phyloP scores from a whole-genome alignment of 2,113 vertebrate species.

The Triplophysa tibetana region DNA sequence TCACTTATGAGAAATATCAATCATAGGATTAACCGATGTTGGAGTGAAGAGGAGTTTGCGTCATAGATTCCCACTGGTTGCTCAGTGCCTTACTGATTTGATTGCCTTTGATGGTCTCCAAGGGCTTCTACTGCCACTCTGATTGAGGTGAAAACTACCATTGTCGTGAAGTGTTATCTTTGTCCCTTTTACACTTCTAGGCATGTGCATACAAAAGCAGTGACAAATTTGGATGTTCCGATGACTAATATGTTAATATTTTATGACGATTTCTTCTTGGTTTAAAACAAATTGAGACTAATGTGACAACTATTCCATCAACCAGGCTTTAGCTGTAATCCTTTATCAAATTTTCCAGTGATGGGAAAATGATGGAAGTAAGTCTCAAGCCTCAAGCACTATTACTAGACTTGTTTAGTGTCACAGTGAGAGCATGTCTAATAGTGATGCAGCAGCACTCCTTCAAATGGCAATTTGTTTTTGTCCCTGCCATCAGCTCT shows the following conservation, averaged over 20 bases:
- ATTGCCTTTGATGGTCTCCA: conserved; percentile 26
- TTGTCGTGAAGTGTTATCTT: background rate
- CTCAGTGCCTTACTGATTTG: background rate
- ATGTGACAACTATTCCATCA: background rate
- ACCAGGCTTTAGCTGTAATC: too few species aligned
- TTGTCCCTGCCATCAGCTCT: background rate
- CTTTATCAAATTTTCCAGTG: background rate
- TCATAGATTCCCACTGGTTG: conserved; percentile 19
- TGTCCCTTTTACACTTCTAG: background rate
- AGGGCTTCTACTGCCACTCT: conserved; percentile 13
- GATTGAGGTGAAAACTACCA: conserved; percentile 16
- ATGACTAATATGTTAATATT: background rate
- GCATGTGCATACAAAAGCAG: background rate
- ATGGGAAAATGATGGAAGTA: background rate
- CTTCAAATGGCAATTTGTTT: conserved; percentile 7
- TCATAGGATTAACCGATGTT: background rate
- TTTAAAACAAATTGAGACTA: background rate
- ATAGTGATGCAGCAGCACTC: background rate
- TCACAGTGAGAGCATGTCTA: background rate
- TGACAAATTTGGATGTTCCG: background rate
- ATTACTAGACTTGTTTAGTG: background rate
- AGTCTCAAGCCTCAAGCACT: background rate
- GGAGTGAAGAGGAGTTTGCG: conserved; percentile 9
- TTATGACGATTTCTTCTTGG: background rate
- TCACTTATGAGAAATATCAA: conserved; percentile 3